Base-by-base conservation (phyloP, 2,113 vertebrate species). In the Pteronura brasiliensis region DNA sequence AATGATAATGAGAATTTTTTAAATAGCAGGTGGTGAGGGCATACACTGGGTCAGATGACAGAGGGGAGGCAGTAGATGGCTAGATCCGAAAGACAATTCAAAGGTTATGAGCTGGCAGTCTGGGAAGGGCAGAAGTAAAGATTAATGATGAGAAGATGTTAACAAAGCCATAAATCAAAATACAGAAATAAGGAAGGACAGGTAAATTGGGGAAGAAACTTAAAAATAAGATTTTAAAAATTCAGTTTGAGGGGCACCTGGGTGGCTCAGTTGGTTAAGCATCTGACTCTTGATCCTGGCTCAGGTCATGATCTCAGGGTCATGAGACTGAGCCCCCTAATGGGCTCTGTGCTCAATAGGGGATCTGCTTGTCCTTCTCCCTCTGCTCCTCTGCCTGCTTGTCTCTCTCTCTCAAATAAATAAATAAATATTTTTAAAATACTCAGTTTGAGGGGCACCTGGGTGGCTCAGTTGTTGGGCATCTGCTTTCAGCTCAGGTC, bases 111-210 rank as follows among this genome's bases (percentile, higher is more conserved):
- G n/a, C 42, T 59, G 18, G 25, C 74, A 85, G 93, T 97, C 20
- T 89, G 42, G 44, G 74, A 93, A 96, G 29, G 67, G 61, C 34
- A 95, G 42, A 93, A 36, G 59, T 63, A 94, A 93, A 77, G 55
- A 5, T 83, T 93, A 88, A 93, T 71, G 49, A 96, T 34, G 20
- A 88, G 31, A 88, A 83, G 49, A 74, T 20, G 20, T 92, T 85
- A 95, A 94, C 52, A 7, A 97, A 96, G 65, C 4, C 39, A 63
- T 80, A 96, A 90, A 79, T 87, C 69, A 90, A 93, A 96, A 72
- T 90, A 49, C 14, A 77, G 31, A 93, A 93, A 44, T 55, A 85
- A 82, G 69, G 14, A 81, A 90, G 52, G 25, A 80, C 10, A 92
- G 29, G 21, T 29, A 95, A 29, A 47, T 47, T 65, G 47, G 29